Conservation (phyloP, 2,797 vertebrate species). For the Pelochelys cantorii region DNA sequence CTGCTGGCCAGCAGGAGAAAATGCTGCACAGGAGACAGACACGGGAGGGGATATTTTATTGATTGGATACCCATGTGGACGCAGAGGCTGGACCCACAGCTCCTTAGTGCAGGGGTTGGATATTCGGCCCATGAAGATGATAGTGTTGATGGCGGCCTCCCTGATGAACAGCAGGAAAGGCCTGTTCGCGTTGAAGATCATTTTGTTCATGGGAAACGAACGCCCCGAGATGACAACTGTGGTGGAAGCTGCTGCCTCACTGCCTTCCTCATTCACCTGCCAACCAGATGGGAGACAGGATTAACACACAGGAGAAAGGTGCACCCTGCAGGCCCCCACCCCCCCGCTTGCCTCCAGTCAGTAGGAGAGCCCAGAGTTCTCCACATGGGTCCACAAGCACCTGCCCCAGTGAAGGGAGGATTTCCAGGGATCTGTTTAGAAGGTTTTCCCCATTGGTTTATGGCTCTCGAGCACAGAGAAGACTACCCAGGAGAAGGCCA, state of each 20-base stretch:
- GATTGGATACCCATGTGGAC: conserved; percentile 1
- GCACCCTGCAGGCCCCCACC: neutral
- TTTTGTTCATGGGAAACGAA: conserved; percentile 84
- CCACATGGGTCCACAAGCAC: neutral
- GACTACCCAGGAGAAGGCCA: neutral
- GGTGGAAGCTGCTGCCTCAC: conserved; percentile 88
- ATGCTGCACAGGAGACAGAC: neutral
- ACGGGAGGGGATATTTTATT: conserved; percentile 52
- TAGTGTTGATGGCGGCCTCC: conserved; percentile 89
- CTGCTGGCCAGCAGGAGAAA: neutral
- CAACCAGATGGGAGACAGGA: conserved; percentile 1
- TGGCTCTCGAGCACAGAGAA: neutral
- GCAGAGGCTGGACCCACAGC: conserved; percentile 1
- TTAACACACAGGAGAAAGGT: neutral
- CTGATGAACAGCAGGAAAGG: conserved; percentile 95
- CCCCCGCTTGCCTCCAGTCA: neutral
- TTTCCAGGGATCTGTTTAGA: neutral
- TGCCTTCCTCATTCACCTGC: conserved; percentile 97
- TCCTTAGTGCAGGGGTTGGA: conserved; percentile 85
- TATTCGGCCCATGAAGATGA: conserved; percentile 93
- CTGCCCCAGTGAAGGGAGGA: neutral
- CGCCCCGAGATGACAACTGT: conserved; percentile 84
- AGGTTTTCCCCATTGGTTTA: neutral
- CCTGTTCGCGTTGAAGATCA: conserved; percentile 87
- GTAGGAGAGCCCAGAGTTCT: neutral